phyloP scores from a whole-genome alignment of 2,113 vertebrate genomes.

The Alligator mississippiensis region DNA sequence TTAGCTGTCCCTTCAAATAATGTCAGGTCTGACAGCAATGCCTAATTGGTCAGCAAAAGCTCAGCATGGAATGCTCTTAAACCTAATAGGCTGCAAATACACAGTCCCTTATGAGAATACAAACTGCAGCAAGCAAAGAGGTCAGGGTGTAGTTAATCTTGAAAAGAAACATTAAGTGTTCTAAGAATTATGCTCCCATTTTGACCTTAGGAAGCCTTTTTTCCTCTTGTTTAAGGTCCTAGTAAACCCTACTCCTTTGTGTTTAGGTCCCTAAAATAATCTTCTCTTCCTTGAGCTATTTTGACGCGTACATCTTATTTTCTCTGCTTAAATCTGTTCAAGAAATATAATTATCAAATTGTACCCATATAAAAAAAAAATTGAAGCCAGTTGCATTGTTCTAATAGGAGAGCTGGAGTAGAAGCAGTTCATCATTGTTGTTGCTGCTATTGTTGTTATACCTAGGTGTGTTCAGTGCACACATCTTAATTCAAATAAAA shows the following conservation, averaged over 20 bases:
- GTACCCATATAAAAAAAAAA: background rate
- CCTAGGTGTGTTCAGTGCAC: no score
- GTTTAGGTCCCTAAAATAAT: background rate
- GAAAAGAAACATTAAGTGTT: background rate
- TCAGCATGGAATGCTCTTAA: background rate
- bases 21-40: background rate
- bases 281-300: background rate
- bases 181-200: background rate
- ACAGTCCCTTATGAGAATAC: background rate
- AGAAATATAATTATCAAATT: background rate
- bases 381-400: background rate
- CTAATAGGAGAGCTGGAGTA: background rate
- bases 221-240: no score
- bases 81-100: background rate
- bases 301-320: background rate
- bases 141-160: background rate
- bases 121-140: background rate
- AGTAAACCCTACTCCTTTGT: background rate
- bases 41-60: background rate
- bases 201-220: background rate
- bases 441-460: background rate
- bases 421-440: background rate
- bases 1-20: background rate
- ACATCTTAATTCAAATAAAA: background rate
- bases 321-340: background rate